Conservation (phyloP, 2,113 vertebrate genomes). For the Periophthalmus modestus region DNA sequence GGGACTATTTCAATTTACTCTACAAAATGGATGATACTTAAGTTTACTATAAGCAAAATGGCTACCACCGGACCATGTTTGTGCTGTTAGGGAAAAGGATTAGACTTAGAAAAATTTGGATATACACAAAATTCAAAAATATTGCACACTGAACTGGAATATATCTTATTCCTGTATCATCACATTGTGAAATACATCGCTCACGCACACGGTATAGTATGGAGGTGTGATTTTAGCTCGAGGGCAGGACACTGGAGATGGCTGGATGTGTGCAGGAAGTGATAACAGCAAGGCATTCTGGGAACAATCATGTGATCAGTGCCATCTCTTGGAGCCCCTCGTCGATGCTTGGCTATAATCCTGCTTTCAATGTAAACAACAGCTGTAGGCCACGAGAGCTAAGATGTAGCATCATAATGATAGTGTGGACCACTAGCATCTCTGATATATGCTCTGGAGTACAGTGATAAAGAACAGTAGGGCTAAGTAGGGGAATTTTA, state of each 20-base stretch:
- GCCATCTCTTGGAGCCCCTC: constrained; percentile 32
- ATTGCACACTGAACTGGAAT: neutral
- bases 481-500: neutral
- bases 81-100: too few species aligned
- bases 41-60: too few species aligned
- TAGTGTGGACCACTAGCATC: neutral
- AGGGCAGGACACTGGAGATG: constrained; percentile 17
- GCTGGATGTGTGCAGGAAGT: constrained; percentile 17
- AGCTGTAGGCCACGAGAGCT: constrained; percentile 48
- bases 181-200: neutral
- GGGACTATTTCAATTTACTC: too few species aligned
- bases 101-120: too few species aligned
- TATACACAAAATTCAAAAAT: neutral
- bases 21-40: too few species aligned
- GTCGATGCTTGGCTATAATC: constrained; percentile 53
- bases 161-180: too few species aligned
- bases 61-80: too few species aligned
- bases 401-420: constrained; percentile 21
- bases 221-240: constrained; percentile 6
- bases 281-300: constrained; percentile 36
- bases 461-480: neutral
- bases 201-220: neutral
- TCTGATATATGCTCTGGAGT: neutral
- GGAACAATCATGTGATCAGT: constrained; percentile 34
- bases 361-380: constrained; percentile 61